phyloP scores from a whole-genome alignment of 1,140 invertebrate genomes.

The Pseudomyrmex concolor region DNA sequence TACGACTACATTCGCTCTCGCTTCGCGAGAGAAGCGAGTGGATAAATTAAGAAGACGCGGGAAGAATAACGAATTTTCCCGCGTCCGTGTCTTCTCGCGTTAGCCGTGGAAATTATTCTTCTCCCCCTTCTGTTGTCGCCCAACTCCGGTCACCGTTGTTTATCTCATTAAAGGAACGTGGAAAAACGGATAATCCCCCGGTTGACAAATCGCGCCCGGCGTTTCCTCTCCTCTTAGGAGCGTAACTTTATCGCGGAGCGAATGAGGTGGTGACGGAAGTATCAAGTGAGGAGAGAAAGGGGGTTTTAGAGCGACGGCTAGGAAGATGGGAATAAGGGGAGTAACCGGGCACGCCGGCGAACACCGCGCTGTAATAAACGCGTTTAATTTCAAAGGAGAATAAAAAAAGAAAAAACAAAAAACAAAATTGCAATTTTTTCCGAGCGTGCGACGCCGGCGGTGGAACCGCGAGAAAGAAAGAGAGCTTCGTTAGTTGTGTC shows the following conservation, averaged over 20 bases:
- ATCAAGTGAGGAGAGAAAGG: not conserved
- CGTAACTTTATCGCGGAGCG: slow-evolving; percentile 63
- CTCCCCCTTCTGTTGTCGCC: slow-evolving; percentile 10
- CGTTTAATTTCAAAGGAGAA: slow-evolving; percentile 64
- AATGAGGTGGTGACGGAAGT: slow-evolving; percentile 4
- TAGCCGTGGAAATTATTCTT: slow-evolving; percentile 38
- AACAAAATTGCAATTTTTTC: slow-evolving; percentile 69
- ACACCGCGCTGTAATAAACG: slow-evolving; percentile 48
- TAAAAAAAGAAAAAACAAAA: slow-evolving; percentile 6
- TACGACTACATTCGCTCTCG: not conserved
- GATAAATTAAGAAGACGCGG: slow-evolving; percentile 35
- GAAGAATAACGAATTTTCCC: slow-evolving; percentile 53
- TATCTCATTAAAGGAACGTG: slow-evolving; percentile 69
- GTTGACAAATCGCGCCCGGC: slow-evolving; percentile 59
- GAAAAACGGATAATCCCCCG: slow-evolving; percentile 65
- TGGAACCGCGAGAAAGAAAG: not conserved
- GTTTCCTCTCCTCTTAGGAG: slow-evolving; percentile 33
- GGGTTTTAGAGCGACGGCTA: slow-evolving; percentile 49
- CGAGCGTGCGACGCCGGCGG: slow-evolving; percentile 16
- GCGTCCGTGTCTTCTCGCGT: slow-evolving; percentile 18
- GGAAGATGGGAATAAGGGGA: slow-evolving; percentile 17
- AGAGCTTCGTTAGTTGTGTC: slow-evolving; percentile 4
- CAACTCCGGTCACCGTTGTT: slow-evolving; percentile 55
- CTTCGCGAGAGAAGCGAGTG: not conserved
- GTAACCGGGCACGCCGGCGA: slow-evolving; percentile 28